Conservation (phyloP, 64 coral and sea anemone species). For the Actinia tenebrosa region DNA sequence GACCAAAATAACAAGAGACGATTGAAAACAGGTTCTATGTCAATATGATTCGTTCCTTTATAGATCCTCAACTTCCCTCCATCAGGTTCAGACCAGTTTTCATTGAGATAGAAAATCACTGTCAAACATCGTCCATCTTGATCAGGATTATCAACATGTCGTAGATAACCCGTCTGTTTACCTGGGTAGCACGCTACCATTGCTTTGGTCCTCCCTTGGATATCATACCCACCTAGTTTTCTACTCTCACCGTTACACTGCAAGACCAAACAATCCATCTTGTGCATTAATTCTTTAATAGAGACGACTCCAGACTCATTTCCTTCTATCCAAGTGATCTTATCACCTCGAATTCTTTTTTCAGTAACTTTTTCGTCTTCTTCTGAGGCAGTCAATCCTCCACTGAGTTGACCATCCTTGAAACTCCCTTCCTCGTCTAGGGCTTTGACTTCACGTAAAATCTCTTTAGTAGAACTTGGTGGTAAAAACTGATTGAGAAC, state of each 20-base stretch:
- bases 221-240: constrained; percentile 35
- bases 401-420: constrained; percentile 68
- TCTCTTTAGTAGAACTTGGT: constrained; percentile 15
- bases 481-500: constrained; percentile 58
- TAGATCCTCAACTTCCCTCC: constrained; percentile 76
- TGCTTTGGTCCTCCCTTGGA: constrained; percentile 57
- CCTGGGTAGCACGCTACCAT: constrained; percentile 91
- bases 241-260: constrained; percentile 14
- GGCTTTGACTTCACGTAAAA: constrained; percentile 51
- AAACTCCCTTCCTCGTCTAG: constrained; percentile 61
- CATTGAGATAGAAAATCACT: constrained; percentile 73
- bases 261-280: constrained; percentile 44
- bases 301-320: constrained; percentile 51
- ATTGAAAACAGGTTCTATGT: constrained; percentile 83
- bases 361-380: constrained; percentile 54
- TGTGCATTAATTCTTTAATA: constrained; percentile 62
- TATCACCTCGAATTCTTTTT: constrained; percentile 64
- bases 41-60: constrained; percentile 33
- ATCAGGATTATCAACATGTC: constrained; percentile 93
- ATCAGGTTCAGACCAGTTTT: constrained; percentile 61
- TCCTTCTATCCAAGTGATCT: constrained; percentile 75
- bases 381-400: constrained; percentile 63
- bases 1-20: constrained; percentile 95
- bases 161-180: constrained; percentile 44
- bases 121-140: constrained; percentile 86